phyloP scores from a whole-genome alignment of 1,140 invertebrate species.

The Nymphalis io region DNA sequence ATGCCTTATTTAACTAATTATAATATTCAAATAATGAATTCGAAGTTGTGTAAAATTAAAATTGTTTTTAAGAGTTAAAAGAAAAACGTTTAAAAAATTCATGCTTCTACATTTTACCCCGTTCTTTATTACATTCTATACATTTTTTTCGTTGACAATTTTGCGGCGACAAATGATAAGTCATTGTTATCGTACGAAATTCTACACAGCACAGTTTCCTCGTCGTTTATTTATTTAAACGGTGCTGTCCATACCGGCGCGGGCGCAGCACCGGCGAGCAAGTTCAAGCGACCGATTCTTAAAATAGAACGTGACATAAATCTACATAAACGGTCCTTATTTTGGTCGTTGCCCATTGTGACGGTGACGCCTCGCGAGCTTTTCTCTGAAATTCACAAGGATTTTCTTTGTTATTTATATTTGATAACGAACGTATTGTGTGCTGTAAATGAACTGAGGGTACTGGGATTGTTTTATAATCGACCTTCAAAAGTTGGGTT shows the following conservation, averaged over 20 bases:
- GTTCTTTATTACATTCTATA: no score
- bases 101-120: no score
- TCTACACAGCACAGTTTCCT: slow-evolving; percentile 29
- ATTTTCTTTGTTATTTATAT: slow-evolving; percentile 28
- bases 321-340: slow-evolving; percentile 74
- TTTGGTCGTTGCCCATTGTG: slow-evolving; percentile 55
- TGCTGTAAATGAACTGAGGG: not conserved
- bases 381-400: slow-evolving; percentile 15
- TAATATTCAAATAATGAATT: no score
- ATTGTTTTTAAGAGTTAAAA: no score
- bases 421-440: not conserved
- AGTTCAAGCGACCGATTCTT: slow-evolving; percentile 60
- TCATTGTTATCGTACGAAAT: slow-evolving; percentile 31
- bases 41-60: no score
- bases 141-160: no score
- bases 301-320: slow-evolving; percentile 77
- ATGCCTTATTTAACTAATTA: no score
- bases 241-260: slow-evolving; percentile 11
- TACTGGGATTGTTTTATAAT: slow-evolving; percentile 9
- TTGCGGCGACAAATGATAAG: not conserved
- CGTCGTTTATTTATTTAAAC: slow-evolving; percentile 27
- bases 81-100: no score
- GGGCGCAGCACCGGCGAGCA: slow-evolving; percentile 44
- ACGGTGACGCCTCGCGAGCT: slow-evolving; percentile 30
- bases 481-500: no score